phyloP scores from a whole-genome alignment of 1,140 invertebrate species.

The Drosophila nikananu region DNA sequence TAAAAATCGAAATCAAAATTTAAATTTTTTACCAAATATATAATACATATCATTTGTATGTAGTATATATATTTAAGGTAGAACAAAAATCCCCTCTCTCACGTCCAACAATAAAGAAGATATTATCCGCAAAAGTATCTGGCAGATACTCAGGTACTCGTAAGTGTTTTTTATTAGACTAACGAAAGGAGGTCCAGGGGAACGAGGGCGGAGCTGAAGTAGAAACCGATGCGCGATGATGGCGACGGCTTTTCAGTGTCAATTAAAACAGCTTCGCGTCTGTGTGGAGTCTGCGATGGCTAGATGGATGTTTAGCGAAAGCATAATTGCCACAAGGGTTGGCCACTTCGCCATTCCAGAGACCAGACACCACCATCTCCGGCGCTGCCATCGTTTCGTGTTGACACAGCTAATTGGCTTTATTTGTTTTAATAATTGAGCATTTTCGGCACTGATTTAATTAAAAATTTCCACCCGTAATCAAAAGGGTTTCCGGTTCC shows the following conservation, averaged over 20 bases:
- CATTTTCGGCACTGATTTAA: slow-evolving; percentile 83
- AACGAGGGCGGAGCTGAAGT: slow-evolving; percentile 24
- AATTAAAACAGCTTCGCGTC: slow-evolving; percentile 68
- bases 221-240: slow-evolving; percentile 51
- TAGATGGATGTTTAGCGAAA: slow-evolving; percentile 50
- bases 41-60: too few species aligned
- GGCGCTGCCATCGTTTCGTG: slow-evolving; percentile 37
- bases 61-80: too few species aligned
- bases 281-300: slow-evolving; percentile 12
- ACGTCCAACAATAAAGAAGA: background rate
- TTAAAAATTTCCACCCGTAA: slow-evolving; percentile 68
- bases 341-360: slow-evolving; percentile 23
- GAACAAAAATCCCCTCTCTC: too few species aligned
- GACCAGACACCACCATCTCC: slow-evolving; percentile 9
- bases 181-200: slow-evolving; percentile 62
- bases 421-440: slow-evolving; percentile 85
- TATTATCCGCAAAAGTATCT: slow-evolving; percentile 2
- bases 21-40: too few species aligned
- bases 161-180: slow-evolving; percentile 78
- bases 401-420: slow-evolving; percentile 85
- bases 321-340: slow-evolving; percentile 69
- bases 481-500: slow-evolving; percentile 59
- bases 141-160: slow-evolving; percentile 27
- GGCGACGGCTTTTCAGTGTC: slow-evolving; percentile 75
- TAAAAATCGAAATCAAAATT: too few species aligned